These are phyloP conservation scores for Stichodactyla helianthus DNA, from an alignment of 64 coral and sea anemone genomes.

Conservation along the genomic window DNA sequence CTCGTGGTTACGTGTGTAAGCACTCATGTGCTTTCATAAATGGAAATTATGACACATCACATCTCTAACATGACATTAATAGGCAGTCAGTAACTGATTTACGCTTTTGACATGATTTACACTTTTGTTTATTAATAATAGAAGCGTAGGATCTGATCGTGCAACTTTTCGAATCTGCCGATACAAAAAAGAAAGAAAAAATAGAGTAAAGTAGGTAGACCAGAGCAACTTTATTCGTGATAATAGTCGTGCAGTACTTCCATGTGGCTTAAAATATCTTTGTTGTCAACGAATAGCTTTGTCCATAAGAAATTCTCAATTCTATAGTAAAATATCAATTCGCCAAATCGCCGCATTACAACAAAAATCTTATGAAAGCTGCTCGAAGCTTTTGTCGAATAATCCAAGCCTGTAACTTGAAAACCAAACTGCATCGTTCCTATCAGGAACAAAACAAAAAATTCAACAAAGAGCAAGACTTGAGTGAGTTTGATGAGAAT, in stretches of 20 bases:
- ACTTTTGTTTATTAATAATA: too few species aligned
- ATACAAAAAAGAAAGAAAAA: too few species aligned
- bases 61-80: too few species aligned
- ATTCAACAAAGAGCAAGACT: constrained; percentile 1
- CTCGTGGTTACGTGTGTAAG: too few species aligned
- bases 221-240: not conserved
- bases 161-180: too few species aligned
- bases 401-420: constrained; percentile 37
- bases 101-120: too few species aligned
- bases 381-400: constrained; percentile 4
- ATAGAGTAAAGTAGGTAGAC: not conserved
- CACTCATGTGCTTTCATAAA: too few species aligned
- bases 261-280: constrained; percentile 21
- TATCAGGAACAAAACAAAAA: constrained; percentile 18
- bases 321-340: constrained; percentile 37
- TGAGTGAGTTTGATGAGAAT: constrained; percentile 25
- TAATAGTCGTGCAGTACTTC: not conserved
- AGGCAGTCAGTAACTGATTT: too few species aligned
- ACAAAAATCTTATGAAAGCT: constrained; percentile 31
- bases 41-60: too few species aligned
- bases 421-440: constrained; percentile 46
- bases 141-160: too few species aligned
- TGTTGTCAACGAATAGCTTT: constrained; percentile 47
- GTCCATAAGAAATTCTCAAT: constrained; percentile 24
- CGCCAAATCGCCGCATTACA: constrained; percentile 34